phyloP scores from a whole-genome alignment of 2,797 vertebrate genomes.

The Falco columbarius region DNA sequence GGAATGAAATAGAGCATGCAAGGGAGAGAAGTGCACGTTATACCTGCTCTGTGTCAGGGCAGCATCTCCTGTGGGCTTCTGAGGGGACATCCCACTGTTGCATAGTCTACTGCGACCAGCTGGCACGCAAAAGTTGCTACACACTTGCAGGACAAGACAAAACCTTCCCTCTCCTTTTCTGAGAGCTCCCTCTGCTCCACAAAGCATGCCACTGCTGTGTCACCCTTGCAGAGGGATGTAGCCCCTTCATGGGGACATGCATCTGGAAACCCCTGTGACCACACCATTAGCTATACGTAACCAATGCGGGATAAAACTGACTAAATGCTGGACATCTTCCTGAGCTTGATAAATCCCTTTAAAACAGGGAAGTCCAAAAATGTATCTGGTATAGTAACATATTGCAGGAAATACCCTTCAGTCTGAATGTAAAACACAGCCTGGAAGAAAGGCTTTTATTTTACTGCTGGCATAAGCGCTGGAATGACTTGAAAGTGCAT shows the following conservation, averaged over 20 bases:
- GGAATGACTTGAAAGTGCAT: slow-evolving; percentile 11
- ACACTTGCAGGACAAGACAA: not conserved
- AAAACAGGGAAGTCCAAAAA: not conserved
- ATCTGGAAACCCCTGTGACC: not conserved
- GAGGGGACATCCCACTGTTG: not conserved
- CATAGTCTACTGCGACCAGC: not conserved
- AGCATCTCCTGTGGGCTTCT: not conserved
- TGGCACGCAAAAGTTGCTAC: not conserved
- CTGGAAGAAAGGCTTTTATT: not conserved
- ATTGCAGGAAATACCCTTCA: not conserved
- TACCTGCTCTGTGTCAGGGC: accelerated
- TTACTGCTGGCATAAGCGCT: not conserved
- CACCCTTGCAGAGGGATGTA: not conserved
- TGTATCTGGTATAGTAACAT: not conserved
- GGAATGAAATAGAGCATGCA: not conserved
- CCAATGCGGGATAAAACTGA: not conserved
- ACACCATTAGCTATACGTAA: not conserved
- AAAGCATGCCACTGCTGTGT: not conserved
- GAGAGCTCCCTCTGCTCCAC: not conserved
- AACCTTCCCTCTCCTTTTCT: not conserved
- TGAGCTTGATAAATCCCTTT: not conserved
- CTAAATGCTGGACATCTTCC: not conserved
- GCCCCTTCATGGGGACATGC: accelerated
- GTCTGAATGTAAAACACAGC: not conserved
- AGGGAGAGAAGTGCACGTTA: not conserved